phyloP scores from a whole-genome alignment of 2,113 vertebrate species.

The Melanocharis versteri region DNA sequence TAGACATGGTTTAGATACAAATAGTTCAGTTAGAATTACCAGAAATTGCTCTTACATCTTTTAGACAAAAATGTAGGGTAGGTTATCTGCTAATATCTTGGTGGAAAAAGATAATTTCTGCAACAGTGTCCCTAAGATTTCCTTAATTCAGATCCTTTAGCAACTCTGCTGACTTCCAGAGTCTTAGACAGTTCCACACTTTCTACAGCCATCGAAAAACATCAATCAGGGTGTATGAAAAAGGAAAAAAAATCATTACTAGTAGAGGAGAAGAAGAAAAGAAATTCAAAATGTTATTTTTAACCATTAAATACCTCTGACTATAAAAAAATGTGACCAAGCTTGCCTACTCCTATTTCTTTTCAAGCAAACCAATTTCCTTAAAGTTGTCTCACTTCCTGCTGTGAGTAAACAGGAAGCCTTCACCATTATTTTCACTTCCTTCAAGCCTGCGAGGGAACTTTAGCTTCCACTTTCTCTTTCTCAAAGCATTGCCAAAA shows the following conservation, averaged over 20 bases:
- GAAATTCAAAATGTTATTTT: neutral
- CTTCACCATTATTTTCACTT: neutral
- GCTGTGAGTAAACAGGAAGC: neutral
- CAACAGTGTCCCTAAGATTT: rapidly evolving
- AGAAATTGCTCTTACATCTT: neutral
- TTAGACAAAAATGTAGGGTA: neutral
- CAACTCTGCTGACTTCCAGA: neutral
- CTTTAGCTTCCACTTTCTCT: neutral
- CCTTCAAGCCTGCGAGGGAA: neutral
- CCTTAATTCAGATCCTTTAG: neutral
- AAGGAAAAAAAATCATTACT: neutral
- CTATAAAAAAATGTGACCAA: neutral
- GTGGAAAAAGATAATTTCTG: neutral
- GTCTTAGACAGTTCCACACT: neutral
- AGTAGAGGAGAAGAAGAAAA: neutral
- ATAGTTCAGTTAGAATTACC: neutral
- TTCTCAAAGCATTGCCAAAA: neutral
- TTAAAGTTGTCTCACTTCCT: neutral
- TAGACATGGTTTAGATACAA: neutral
- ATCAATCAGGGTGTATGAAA: neutral
- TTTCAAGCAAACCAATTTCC: neutral
- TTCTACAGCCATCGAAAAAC: neutral
- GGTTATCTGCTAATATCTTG: neutral
- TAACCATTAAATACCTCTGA: neutral
- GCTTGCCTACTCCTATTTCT: neutral